Conservation (phyloP, 2,113 vertebrate genomes). For the Rhinogobius similis region DNA sequence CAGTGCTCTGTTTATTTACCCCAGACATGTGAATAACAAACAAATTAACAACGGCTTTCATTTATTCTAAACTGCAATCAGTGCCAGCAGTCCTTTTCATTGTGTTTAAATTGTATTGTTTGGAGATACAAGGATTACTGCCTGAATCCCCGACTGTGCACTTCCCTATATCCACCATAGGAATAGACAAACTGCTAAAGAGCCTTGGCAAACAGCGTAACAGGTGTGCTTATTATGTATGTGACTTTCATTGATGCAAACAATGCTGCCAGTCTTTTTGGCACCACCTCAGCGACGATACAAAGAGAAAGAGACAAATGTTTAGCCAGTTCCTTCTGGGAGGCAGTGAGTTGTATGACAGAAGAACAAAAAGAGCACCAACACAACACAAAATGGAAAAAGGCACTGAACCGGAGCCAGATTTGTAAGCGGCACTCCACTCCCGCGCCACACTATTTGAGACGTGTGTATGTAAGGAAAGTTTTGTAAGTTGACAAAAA, state of each 20-base stretch:
- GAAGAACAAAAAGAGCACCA: not conserved
- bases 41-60: slow-evolving; percentile 22
- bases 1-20: not conserved
- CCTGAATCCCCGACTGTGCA: slow-evolving; percentile 8
- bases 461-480: slow-evolving; percentile 1
- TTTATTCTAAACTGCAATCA: slow-evolving; percentile 20
- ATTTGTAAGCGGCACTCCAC: slow-evolving; percentile 5
- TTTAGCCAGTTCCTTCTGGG: slow-evolving; percentile 24
- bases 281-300: slow-evolving; percentile 4
- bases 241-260: not conserved
- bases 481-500: slow-evolving; percentile 2
- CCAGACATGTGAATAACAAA: slow-evolving; percentile 14
- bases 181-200: slow-evolving; percentile 5
- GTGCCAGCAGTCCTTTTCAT: slow-evolving; percentile 1
- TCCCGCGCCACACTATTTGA: not conserved
- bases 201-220: slow-evolving; percentile 18
- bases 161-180: slow-evolving; percentile 10
- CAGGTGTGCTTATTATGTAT: slow-evolving; percentile 20
- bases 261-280: slow-evolving; percentile 22
- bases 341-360: slow-evolving; percentile 3
- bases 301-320: slow-evolving; percentile 14
- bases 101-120: slow-evolving; percentile 23
- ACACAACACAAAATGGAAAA: slow-evolving; percentile 4
- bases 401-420: not conserved
- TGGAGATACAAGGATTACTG: slow-evolving; percentile 18